Evolutionary conservation across 92 coral and sea anemone genomes (phyloP).

Genomic region (Porites rus): DNA sequence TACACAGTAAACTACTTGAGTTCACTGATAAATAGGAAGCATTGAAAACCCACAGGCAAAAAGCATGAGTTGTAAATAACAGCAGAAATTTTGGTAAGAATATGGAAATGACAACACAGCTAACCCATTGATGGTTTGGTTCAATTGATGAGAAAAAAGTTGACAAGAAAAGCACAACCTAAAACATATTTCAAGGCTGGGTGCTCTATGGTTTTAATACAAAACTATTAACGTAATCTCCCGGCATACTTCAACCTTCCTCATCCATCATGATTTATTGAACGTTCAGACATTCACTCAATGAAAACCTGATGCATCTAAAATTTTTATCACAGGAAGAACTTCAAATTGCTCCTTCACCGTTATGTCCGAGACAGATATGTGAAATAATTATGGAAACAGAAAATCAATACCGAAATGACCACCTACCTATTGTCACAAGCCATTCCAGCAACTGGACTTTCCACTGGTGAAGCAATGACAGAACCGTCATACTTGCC

Average conservation of each 20-base stretch:
- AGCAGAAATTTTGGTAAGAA: background rate
- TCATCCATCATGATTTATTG: conserved; percentile 9
- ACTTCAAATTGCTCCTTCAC: background rate
- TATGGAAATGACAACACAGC: background rate
- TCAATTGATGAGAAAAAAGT: background rate
- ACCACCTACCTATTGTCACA: too few species aligned
- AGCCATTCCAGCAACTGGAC: background rate
- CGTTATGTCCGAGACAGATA: conserved; percentile 6
- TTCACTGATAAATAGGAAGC: too few species aligned
- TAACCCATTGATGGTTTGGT: conserved; percentile 1
- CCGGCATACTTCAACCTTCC: conserved; percentile 6
- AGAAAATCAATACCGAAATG: too few species aligned
- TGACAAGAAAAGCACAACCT: conserved; percentile 5
- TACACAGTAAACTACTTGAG: too few species aligned
- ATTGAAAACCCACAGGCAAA: too few species aligned
- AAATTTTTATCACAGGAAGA: background rate
- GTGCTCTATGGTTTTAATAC: conserved; percentile 6
- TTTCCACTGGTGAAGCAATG: background rate
- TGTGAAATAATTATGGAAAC: background rate
- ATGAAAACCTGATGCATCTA: background rate
- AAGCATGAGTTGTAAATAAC: conserved; percentile 10
- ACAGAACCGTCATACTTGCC: background rate
- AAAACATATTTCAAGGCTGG: conserved; percentile 5
- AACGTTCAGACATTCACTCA: background rate
- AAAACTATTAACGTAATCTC: background rate